Percentiles rank a stretch among this genome's conserved stretches.
phyloP scores from a whole-genome alignment of 53 echinoderm and acorn worm species.

The Paracentrotus lividus region DNA sequence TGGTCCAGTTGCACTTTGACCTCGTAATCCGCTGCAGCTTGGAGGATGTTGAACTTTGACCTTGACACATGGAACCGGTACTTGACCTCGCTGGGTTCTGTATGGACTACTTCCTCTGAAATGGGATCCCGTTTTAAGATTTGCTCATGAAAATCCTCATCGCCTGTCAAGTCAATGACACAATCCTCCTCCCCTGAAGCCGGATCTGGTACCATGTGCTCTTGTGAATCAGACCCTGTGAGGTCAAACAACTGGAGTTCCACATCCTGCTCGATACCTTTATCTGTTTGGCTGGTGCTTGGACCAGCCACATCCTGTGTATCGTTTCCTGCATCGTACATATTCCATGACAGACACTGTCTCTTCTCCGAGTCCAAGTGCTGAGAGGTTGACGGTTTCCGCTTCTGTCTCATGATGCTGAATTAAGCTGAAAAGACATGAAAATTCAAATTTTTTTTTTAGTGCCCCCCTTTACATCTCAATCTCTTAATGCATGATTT shows the following conservation, averaged over 20 bases:
- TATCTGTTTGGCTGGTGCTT: slow-evolving; percentile 22
- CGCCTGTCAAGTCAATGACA: slow-evolving; percentile 7
- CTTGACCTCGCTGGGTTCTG: neutral
- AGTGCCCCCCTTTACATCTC: too few species aligned
- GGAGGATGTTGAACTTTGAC: neutral
- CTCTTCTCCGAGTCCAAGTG: slow-evolving; percentile 84
- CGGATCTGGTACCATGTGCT: neutral
- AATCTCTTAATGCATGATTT: too few species aligned
- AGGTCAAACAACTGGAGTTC: neutral
- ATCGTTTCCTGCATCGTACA: slow-evolving; percentile 67
- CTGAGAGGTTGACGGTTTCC: slow-evolving; percentile 72
- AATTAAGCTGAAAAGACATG: neutral
- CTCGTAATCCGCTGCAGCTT: neutral
- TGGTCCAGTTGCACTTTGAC: neutral
- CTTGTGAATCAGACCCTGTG: neutral
- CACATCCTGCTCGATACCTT: neutral
- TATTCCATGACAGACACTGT: slow-evolving; percentile 87
- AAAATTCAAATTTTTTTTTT: too few species aligned
- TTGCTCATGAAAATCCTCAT: neutral
- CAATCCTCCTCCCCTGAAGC: neutral
- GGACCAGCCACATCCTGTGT: neutral
- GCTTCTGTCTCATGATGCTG: slow-evolving; percentile 75
- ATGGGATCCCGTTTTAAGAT: neutral
- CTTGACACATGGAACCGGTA: slow-evolving; percentile 19
- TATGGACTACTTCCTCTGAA: neutral